Evolutionary conservation across 1,140 invertebrate species (phyloP).

Genomic region (Idris sp.): DNA sequence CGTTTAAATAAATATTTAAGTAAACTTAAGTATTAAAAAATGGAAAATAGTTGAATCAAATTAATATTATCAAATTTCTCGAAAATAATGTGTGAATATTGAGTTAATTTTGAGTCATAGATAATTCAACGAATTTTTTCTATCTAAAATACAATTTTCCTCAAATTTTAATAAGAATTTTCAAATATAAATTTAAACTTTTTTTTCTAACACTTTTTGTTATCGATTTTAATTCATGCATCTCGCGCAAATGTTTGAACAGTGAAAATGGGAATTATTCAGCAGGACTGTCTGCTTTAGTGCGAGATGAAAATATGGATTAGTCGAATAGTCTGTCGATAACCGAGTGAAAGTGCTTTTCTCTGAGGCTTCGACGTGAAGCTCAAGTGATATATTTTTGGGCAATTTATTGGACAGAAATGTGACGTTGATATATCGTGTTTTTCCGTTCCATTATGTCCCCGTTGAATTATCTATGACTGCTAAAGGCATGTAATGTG

Average conservation of each 20-base stretch:
- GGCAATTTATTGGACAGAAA: constrained; percentile 36
- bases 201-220: too few species aligned
- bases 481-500: constrained; percentile 28
- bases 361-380: constrained; percentile 16
- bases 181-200: too few species aligned
- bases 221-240: constrained; percentile 12
- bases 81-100: too few species aligned
- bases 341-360: constrained; percentile 30
- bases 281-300: constrained; percentile 2
- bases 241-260: constrained; percentile 22
- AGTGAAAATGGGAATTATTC: constrained; percentile 38
- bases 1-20: too few species aligned
- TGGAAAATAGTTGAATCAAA: too few species aligned
- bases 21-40: too few species aligned
- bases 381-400: constrained; percentile 49
- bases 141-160: too few species aligned
- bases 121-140: too few species aligned
- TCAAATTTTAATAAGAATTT: too few species aligned
- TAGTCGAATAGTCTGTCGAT: constrained; percentile 39
- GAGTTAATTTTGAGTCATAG: too few species aligned
- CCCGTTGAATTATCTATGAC: constrained; percentile 27
- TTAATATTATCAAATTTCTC: too few species aligned
- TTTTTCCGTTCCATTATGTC: constrained; percentile 46
- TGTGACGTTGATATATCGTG: constrained; percentile 49
- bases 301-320: constrained; percentile 41